Percentiles rank a stretch among this genome's conserved stretches.
Evolutionary conservation across 2,797 vertebrate genomes (phyloP).

Genomic region (Pseudotriccus pelzelni): DNA sequence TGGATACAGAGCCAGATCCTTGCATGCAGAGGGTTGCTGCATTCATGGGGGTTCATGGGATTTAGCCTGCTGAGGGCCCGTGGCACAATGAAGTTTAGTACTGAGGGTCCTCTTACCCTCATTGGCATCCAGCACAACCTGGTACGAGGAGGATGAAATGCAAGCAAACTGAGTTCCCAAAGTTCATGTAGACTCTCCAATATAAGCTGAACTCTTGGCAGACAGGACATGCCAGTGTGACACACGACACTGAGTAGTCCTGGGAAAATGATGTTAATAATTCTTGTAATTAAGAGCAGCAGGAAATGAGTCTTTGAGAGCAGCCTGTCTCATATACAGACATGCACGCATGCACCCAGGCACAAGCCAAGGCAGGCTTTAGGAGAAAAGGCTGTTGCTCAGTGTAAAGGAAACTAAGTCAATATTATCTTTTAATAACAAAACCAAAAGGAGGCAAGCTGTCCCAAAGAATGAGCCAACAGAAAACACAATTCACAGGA

Average conservation of each 20-base stretch:
- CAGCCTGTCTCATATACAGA: background rate
- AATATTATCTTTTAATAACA: constrained; percentile 75
- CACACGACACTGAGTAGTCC: background rate
- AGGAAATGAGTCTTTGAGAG: background rate
- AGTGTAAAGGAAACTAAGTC: constrained; percentile 51
- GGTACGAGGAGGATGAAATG: background rate
- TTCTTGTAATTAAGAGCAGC: constrained; percentile 3
- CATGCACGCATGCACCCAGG: background rate
- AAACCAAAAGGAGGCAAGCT: constrained; percentile 63
- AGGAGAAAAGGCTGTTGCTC: constrained; percentile 11
- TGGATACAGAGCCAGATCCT: background rate
- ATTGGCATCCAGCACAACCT: background rate
- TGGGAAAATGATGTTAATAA: constrained; percentile 11
- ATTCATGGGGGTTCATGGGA: background rate
- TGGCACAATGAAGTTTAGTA: background rate
- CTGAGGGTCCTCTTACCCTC: background rate
- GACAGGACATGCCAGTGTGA: background rate
- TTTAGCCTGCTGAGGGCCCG: background rate
- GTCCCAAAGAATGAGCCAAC: constrained; percentile 62
- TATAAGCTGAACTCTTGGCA: background rate
- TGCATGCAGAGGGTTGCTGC: background rate
- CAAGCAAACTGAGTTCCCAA: background rate
- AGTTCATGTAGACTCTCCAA: background rate
- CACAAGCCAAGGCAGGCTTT: background rate
- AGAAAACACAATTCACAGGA: constrained; percentile 53